These are phyloP conservation scores for Clitarchus hookeri DNA, from an alignment of 2,888 invertebrate genomes.

Conservation along the genomic window DNA sequence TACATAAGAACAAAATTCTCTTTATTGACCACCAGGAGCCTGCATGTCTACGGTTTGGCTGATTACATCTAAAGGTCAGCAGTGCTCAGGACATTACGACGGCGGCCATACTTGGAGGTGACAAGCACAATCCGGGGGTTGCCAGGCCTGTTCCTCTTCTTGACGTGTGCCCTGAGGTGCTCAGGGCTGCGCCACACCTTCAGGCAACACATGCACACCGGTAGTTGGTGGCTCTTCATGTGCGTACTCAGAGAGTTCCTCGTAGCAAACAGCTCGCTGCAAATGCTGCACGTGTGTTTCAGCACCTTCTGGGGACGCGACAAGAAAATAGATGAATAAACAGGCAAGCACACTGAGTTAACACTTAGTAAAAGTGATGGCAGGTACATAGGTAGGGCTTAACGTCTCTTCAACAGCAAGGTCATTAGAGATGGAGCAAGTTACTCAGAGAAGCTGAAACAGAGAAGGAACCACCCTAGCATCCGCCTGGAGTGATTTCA, in stretches of 20 bases:
- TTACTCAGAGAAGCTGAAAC: too few relatives aligned
- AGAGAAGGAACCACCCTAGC: too few relatives aligned
- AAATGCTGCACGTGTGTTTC: conserved; percentile 31
- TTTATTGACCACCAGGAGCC: too few relatives aligned
- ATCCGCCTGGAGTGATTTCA: too few relatives aligned
- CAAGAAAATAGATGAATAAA: too few relatives aligned
- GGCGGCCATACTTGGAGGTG: conserved; percentile 39
- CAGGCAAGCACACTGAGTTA: too few relatives aligned
- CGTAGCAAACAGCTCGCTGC: conserved; percentile 31
- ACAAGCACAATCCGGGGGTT: conserved; percentile 30
- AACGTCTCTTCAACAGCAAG: too few relatives aligned
- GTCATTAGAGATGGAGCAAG: too few relatives aligned
- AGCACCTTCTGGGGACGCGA: conserved; percentile 16
- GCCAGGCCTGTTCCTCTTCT: conserved; percentile 22
- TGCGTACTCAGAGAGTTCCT: conserved; percentile 36
- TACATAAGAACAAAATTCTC: too few relatives aligned
- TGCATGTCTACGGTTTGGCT: too few relatives aligned
- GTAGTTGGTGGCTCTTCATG: conserved; percentile 33
- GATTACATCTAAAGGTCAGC: conserved; percentile 15
- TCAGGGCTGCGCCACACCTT: conserved; percentile 17
- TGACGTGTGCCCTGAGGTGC: conserved; percentile 27
- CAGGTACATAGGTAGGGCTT: too few relatives aligned
- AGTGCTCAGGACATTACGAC: conserved; percentile 31
- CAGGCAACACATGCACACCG: conserved; percentile 31
- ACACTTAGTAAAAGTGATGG: too few relatives aligned